Evolutionary conservation across 2,113 vertebrate species (phyloP).

Genomic region (Pseudorhombus dupliciocellatus): DNA sequence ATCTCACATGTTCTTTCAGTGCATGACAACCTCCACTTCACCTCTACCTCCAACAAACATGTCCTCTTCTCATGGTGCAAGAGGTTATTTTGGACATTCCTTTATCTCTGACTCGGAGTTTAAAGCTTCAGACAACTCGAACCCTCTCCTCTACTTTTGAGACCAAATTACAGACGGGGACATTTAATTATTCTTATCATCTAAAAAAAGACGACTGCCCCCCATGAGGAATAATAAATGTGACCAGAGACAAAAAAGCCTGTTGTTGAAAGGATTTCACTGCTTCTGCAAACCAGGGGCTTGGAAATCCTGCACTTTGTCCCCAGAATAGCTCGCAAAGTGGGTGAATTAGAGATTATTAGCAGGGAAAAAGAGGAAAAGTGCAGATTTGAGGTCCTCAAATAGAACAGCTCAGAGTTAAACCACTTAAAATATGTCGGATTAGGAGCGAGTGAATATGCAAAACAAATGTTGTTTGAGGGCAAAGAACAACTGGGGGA

Average conservation of each 20-base stretch:
- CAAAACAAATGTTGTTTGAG: constrained; percentile 26
- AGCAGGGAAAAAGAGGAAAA: background rate
- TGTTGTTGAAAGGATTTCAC: constrained; percentile 56
- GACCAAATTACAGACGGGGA: background rate
- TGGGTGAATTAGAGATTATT: constrained; percentile 53
- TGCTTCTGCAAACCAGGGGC: constrained; percentile 8
- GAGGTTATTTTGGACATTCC: constrained; percentile 33
- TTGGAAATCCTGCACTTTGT: constrained; percentile 35
- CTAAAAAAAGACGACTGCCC: constrained; percentile 1
- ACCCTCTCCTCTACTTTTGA: background rate
- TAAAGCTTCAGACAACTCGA: constrained; percentile 12
- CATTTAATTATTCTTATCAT: background rate
- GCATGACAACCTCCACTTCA: constrained; percentile 12
- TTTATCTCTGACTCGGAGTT: constrained; percentile 26
- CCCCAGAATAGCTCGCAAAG: constrained; percentile 44
- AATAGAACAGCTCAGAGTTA: constrained; percentile 32
- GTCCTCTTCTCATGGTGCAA: background rate
- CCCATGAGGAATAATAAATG: constrained; percentile 31
- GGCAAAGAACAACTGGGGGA: constrained; percentile 31
- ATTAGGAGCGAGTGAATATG: constrained; percentile 27
- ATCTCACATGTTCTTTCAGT: constrained; percentile 26
- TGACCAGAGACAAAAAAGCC: constrained; percentile 38
- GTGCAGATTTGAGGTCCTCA: constrained; percentile 24
- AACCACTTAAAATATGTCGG: constrained; percentile 27
- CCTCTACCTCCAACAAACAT: constrained; percentile 23